Evolutionary conservation across 2,888 invertebrate genomes (phyloP), one percentile per base, ranked within the genome.

Genomic region (Neocrepidodera transversa): DNA sequence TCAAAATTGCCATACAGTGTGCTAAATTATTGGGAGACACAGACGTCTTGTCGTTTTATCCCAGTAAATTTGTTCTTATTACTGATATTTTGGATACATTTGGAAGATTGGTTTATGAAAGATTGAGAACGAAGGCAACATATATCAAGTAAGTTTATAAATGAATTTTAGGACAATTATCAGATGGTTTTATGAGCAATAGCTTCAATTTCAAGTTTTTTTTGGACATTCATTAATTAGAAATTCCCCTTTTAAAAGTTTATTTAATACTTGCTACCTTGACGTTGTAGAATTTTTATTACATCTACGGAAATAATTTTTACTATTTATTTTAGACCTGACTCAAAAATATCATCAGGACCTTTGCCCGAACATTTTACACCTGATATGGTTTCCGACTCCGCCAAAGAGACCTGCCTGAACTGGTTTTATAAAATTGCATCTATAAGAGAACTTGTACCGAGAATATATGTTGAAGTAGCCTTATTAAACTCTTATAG

Each of bases 391-490:
- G 90, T 95, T 3, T 87, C 89, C 0, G 94, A 94, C 76, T 84
- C 88, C 49, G 95, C 96, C 0, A 94, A 93, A 78, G 97, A 97
- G 81, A 98, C 97, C 0, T 97, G 97, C 76, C 88, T 93, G 67
- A 99, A 99, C 82, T 99, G 99, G 99, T 95, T 99, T 82, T 97
- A 93, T 80, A 99, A 99, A 84, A 94, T 98, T 77, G 95, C 97
- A 0, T 97, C 97, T 0, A 97, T 99, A 70, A 84, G 97, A 65
- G 98, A 99, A 80, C 81, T 99, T 5, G 85, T 99, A 43, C 97
- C 98, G 0, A 83, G 95, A 57, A 83, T 99, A 17, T 98, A 96
- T 78, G 91, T 97, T 68, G 97, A 98, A 84, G 90, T 95, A 82
- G 91, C 97, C 7, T 86, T 97, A 65, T 82, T 97, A 53, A 93